Evolutionary conservation across 2,113 vertebrate species (phyloP).

Genomic region (Xiphias gladius): DNA sequence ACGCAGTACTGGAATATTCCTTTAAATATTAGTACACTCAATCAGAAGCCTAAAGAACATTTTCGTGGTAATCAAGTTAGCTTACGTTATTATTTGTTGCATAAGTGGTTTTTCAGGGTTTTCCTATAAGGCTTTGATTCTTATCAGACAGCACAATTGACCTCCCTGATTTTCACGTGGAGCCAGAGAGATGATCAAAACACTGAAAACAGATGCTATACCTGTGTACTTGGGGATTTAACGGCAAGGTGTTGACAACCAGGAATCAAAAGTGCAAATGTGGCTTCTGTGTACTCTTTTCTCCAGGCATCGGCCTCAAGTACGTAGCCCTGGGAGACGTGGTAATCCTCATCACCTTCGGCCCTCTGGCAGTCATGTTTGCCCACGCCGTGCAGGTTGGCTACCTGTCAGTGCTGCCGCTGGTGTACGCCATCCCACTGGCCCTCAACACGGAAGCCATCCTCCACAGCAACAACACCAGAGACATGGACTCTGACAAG

Average conservation of each 20-base stretch:
- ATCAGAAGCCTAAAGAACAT: no score
- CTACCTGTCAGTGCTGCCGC: slow-evolving; percentile 91
- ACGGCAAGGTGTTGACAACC: background rate
- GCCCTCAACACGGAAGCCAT: slow-evolving; percentile 98
- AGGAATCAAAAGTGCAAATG: background rate
- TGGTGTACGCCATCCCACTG: slow-evolving; percentile 94
- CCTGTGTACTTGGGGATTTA: background rate
- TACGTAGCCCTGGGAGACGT: slow-evolving; percentile 97
- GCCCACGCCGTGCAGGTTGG: slow-evolving; percentile 97
- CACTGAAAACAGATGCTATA: background rate
- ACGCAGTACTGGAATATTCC: no score
- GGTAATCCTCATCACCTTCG: slow-evolving; percentile 98
- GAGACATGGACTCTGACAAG: slow-evolving; percentile 96
- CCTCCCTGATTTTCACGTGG: background rate
- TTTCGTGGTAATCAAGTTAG: no score
- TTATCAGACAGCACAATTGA: no score
- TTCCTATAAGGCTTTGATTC: background rate
- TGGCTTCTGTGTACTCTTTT: slow-evolving; percentile 31
- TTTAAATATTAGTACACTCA: no score
- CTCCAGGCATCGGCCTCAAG: slow-evolving; percentile 94
- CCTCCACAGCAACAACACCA: slow-evolving; percentile 98
- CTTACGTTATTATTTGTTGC: no score
- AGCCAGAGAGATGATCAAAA: background rate
- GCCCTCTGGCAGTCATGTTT: slow-evolving; percentile 97
- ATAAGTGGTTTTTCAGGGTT: no score